Evolutionary conservation across 2,113 vertebrate species (phyloP).

Genomic region (Chascanopsetta lugubris): DNA sequence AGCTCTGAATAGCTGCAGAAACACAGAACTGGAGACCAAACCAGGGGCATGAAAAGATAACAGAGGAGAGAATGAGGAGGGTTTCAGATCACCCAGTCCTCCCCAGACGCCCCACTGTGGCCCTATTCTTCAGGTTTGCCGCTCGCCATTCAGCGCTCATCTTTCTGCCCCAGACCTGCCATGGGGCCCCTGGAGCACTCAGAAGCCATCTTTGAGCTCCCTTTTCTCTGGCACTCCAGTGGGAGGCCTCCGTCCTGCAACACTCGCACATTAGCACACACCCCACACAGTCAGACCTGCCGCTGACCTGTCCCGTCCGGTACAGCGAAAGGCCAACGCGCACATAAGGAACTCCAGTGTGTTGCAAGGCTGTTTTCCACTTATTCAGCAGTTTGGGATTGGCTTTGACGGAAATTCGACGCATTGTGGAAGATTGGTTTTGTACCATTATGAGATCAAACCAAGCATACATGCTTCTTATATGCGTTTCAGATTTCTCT

Average conservation of each 20-base stretch:
- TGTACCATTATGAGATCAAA: too few species aligned
- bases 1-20: slow-evolving; percentile 60
- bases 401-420: too few species aligned
- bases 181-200: slow-evolving; percentile 35
- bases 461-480: too few species aligned
- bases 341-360: not conserved
- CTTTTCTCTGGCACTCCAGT: not conserved
- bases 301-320: slow-evolving; percentile 18
- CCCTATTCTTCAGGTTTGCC: slow-evolving; percentile 50
- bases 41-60: slow-evolving; percentile 49
- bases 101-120: slow-evolving; percentile 58
- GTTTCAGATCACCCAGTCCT: slow-evolving; percentile 64
- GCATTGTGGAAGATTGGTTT: too few species aligned
- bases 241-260: slow-evolving; percentile 28
- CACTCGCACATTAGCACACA: slow-evolving; percentile 25
- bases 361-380: not conserved
- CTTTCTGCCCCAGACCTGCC: slow-evolving; percentile 37
- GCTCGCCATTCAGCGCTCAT: slow-evolving; percentile 57
- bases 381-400: too few species aligned
- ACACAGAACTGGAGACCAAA: slow-evolving; percentile 47
- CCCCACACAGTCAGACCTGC: slow-evolving; percentile 27
- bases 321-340: not conserved
- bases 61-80: slow-evolving; percentile 43
- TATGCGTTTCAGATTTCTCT: too few species aligned
- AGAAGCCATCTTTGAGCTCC: slow-evolving; percentile 52